These are phyloP conservation scores for Diploptera punctata DNA, from an alignment of 2,888 invertebrate species.

Conservation along the genomic window DNA sequence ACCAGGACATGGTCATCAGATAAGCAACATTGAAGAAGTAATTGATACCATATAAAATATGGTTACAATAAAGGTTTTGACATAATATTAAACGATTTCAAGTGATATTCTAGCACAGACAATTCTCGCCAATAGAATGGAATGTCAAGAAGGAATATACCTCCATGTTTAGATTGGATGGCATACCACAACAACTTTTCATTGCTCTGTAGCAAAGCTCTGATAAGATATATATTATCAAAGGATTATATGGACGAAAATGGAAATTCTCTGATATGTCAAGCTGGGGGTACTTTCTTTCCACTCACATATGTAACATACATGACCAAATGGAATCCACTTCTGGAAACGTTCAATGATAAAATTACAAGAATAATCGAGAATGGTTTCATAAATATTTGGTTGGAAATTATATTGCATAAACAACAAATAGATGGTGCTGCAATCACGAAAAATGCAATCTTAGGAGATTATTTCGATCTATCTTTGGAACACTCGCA, in stretches of 20 bases:
- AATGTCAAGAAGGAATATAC: not conserved
- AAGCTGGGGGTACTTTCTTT: constrained; percentile 8
- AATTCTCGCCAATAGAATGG: not conserved
- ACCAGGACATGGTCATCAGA: not conserved
- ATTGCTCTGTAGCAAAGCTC: not conserved
- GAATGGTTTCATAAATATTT: not conserved
- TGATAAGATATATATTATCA: not conserved
- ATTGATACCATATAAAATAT: not conserved
- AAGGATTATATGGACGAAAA: not conserved
- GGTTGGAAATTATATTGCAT: not conserved
- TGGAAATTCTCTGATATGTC: constrained; percentile 2
- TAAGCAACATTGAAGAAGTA: not conserved
- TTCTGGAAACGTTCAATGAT: not conserved
- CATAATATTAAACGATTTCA: not conserved
- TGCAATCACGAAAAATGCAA: not conserved
- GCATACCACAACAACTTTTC: constrained; percentile 9
- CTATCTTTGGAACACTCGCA: not conserved
- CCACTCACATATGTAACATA: constrained; percentile 6
- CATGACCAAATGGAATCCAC: not conserved
- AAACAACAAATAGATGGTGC: not conserved
- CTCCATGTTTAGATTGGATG: constrained; percentile 13
- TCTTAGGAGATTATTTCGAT: not conserved
- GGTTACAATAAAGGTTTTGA: constrained; percentile 13
- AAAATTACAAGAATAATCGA: not conserved
- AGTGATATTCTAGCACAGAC: not conserved